Evolutionary conservation across 2,797 vertebrate species (phyloP).

Genomic region (Cygnus olor): DNA sequence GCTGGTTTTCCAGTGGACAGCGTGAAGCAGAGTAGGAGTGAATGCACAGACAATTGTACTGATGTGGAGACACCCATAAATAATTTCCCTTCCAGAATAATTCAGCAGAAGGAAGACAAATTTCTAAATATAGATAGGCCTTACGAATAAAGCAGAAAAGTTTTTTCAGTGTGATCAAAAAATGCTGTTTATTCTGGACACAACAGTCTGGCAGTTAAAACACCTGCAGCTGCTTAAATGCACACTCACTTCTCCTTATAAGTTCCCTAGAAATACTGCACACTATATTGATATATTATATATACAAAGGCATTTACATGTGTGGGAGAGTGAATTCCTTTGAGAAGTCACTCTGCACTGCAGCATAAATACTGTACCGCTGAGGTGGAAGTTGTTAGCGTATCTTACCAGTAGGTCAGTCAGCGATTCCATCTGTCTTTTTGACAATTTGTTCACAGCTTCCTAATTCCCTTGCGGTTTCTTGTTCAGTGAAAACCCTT

Average conservation of each 20-base stretch:
- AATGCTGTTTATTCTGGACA: background rate
- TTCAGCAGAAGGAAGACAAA: background rate
- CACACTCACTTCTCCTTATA: background rate
- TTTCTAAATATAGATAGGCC: background rate
- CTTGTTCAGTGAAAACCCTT: background rate
- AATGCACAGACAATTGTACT: background rate
- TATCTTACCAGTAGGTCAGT: conserved; percentile 43
- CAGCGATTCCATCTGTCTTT: conserved; percentile 48
- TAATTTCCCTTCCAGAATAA: background rate
- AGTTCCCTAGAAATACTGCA: conserved; percentile 11
- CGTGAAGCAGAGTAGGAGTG: background rate
- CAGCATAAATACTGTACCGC: background rate
- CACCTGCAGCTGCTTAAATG: conserved; percentile 28
- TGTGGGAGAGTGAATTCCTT: conserved; percentile 11
- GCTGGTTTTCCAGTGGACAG: background rate
- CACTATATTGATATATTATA: background rate
- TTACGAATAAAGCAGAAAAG: conserved; percentile 15
- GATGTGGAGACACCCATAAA: background rate
- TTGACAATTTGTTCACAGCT: conserved; percentile 60
- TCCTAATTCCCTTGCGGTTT: background rate
- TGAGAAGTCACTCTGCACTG: conserved; percentile 16
- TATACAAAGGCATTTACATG: conserved; percentile 36
- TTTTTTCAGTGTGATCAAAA: background rate
- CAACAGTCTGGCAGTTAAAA: conserved; percentile 20
- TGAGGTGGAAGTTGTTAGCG: conserved; percentile 30